A percentile compares a stretch with the other conserved stretches of the same genome.
These are phyloP conservation scores for Prenolepis imparis DNA, from an alignment of 2,888 invertebrate genomes.

Conservation along the genomic window DNA sequence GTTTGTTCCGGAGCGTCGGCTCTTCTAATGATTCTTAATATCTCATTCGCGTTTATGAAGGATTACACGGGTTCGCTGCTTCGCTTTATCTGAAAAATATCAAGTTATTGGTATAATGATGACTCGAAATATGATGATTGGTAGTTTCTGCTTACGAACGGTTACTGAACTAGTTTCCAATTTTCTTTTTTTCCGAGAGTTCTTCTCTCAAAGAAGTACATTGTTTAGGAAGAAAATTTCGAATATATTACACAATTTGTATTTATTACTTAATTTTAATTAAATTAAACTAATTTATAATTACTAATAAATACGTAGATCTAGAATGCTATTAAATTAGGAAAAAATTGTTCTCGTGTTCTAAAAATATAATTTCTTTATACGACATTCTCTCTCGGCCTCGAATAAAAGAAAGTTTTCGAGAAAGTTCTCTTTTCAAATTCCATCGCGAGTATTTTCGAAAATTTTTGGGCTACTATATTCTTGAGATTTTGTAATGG, in stretches of 20 bases:
- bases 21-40: slow-evolving; percentile 53
- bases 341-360: not conserved
- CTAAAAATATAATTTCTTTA: slow-evolving; percentile 4
- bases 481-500: slow-evolving; percentile 10
- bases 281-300: too few relatives aligned
- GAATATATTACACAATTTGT: not conserved
- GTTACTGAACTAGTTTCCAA: slow-evolving; percentile 2
- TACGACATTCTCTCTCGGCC: not conserved
- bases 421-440: not conserved
- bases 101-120: slow-evolving; percentile 44
- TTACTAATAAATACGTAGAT: not conserved
- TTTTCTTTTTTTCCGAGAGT: not conserved
- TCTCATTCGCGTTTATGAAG: slow-evolving; percentile 38
- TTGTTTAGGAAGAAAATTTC: not conserved
- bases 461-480: not conserved
- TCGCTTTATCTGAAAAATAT: slow-evolving; percentile 43
- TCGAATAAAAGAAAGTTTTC: slow-evolving; percentile 3
- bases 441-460: slow-evolving; percentile 18
- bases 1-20: slow-evolving; percentile 45
- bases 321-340: not conserved
- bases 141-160: not conserved
- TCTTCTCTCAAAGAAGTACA: too few relatives aligned
- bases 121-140: slow-evolving; percentile 32
- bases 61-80: slow-evolving; percentile 30
- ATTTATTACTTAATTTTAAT: not conserved